Base-by-base conservation (phyloP, 2,888 invertebrate genomes). In the Bhutanitis thaidina region DNA sequence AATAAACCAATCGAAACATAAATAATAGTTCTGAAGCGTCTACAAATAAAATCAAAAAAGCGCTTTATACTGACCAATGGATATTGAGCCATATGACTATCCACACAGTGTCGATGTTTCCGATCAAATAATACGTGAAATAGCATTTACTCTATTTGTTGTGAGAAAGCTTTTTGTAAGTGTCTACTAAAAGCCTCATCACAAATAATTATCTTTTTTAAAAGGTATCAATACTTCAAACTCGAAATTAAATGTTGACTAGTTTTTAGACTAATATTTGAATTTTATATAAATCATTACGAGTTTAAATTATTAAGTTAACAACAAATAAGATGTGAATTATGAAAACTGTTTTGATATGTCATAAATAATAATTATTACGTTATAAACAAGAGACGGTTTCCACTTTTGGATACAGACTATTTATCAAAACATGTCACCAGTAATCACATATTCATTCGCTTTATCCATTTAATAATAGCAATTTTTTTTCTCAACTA, bases 41-140 rank as follows among this genome's bases (percentile, higher is more conserved):
- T 86, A 86, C 85, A 66, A 69, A 80, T 72, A 76, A 82, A 74
- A 65, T 67, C 59, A 70, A 83, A 80, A 53, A 83, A 84, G 84
- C 83, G 58, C 69, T 66, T 68, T 60, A 62, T 67, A 57, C 56
- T 53, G 56, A 54, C 61, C 69, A 69, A 64, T 60, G 65, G 67
- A 63, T 61, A 60, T 64, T 59, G 60, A 70, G 64, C 64, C 62
- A 62, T 64, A 62, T 58, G 55, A 59, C 56, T 59, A 55, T 55
- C 47, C 52, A 48, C 36, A 53, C 46, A 56, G 32, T 16, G 46
- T 27, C n/a, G 53, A 57, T 57, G 47, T 57, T 50, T 51, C 34
- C 55, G 55, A 53, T 51, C 43, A 52, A 56, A 45, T 49, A 43
- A 52, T 46, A 55, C 39, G 35, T 50, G 43, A 44, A 16, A 40